Conservation (phyloP, 1,140 invertebrate species). For the Microplitis mediator region DNA sequence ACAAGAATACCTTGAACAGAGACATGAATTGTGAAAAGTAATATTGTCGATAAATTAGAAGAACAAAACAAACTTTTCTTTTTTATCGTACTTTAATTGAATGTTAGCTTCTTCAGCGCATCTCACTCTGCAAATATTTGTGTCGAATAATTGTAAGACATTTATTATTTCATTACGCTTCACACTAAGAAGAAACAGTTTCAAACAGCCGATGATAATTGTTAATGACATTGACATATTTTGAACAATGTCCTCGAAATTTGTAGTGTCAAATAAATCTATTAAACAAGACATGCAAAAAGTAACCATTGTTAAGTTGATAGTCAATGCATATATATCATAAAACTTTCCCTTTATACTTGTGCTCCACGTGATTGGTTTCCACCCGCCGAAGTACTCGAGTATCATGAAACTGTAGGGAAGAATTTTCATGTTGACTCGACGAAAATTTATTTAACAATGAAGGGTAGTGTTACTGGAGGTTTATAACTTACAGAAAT, state of each 20-base stretch:
- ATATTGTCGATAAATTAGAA: neutral
- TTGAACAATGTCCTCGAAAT: conserved; percentile 28
- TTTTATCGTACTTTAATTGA: neutral
- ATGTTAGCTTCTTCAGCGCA: conserved; percentile 31
- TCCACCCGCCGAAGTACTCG: conserved; percentile 20
- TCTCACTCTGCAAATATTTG: conserved; percentile 21
- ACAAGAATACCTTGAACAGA: too few species aligned
- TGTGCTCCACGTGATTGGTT: conserved; percentile 2
- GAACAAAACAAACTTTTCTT: neutral
- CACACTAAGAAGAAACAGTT: conserved; percentile 22
- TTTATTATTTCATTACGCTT: conserved; percentile 21
- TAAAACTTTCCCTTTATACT: conserved; percentile 11
- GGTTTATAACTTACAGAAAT: too few species aligned
- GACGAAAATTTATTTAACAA: too few species aligned
- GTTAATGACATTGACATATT: conserved; percentile 36
- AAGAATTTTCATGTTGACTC: too few species aligned
- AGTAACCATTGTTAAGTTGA: neutral
- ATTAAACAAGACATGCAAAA: conserved; percentile 16
- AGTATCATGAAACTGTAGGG: conserved; percentile 6
- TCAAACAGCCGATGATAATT: conserved; percentile 22
- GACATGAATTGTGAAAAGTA: neutral
- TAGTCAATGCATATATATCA: conserved; percentile 6
- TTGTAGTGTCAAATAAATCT: conserved; percentile 7
- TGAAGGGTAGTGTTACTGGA: too few species aligned
- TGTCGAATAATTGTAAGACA: conserved; percentile 12